These are phyloP conservation scores for Oscheius sp. DNA, from an alignment of 2,888 invertebrate genomes.

Conservation along the genomic window DNA sequence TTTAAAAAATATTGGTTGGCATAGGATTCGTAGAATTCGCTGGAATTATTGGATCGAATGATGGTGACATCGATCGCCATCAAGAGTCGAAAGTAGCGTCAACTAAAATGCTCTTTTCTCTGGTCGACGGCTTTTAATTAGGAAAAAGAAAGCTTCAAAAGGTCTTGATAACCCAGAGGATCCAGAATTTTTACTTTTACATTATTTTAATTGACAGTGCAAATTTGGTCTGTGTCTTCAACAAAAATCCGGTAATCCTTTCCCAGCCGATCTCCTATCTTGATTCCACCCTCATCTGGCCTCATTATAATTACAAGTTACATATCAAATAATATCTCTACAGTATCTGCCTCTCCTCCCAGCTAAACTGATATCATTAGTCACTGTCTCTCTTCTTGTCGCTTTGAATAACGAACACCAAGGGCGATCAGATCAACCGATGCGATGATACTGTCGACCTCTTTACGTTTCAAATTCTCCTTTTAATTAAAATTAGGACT, in stretches of 20 bases:
- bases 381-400: constrained; percentile 24
- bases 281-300: background rate
- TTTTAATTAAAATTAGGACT: background rate
- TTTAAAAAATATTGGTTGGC: too few species aligned
- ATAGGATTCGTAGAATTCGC: too few species aligned
- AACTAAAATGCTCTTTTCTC: too few species aligned
- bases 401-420: constrained; percentile 37
- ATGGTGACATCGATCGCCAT: too few species aligned
- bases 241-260: background rate
- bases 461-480: background rate
- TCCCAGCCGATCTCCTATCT: background rate
- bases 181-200: too few species aligned
- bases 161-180: too few species aligned
- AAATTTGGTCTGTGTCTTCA: too few species aligned
- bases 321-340: constrained; percentile 22
- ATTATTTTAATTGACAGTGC: too few species aligned
- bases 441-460: background rate
- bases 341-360: constrained; percentile 1
- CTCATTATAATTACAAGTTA: constrained; percentile 6
- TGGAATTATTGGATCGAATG: too few species aligned
- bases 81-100: too few species aligned
- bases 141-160: too few species aligned
- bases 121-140: too few species aligned
- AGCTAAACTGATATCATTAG: constrained; percentile 26
- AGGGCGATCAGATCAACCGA: constrained; percentile 33